Conservation (phyloP, 1,140 invertebrate genomes). For the Daktulosphaira vitifoliae region DNA sequence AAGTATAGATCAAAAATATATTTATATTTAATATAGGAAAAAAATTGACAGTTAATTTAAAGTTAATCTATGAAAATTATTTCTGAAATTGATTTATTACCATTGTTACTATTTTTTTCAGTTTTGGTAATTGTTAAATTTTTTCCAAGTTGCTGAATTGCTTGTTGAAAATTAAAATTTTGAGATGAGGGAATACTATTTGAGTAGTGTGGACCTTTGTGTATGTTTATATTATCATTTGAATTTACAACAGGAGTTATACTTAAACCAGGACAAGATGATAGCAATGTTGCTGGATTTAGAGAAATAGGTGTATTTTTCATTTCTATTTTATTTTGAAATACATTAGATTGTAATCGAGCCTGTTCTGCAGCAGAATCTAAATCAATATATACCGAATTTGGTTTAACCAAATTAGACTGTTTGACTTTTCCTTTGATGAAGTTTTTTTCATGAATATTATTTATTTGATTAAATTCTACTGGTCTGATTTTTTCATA, state of each 20-base stretch:
- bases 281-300: neutral
- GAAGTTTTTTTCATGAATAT: no score
- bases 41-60: no score
- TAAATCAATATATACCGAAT: neutral
- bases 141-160: neutral
- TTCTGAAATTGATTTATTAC: neutral
- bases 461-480: no score
- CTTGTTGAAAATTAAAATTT: slow-evolving; percentile 13
- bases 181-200: neutral
- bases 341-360: neutral
- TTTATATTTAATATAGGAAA: no score
- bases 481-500: no score
- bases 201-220: neutral
- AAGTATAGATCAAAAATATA: no score
- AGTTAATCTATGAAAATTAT: no score
- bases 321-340: neutral
- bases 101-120: neutral
- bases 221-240: neutral
- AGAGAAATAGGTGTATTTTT: neutral
- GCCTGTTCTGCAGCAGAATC: slow-evolving; percentile 2
- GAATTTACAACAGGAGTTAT: neutral
- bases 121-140: slow-evolving; percentile 6
- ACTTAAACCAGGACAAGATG: slow-evolving; percentile 11
- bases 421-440: no score
- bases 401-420: neutral